Conservation (phyloP, 2,888 invertebrate genomes). For the Diplolepis rosae region DNA sequence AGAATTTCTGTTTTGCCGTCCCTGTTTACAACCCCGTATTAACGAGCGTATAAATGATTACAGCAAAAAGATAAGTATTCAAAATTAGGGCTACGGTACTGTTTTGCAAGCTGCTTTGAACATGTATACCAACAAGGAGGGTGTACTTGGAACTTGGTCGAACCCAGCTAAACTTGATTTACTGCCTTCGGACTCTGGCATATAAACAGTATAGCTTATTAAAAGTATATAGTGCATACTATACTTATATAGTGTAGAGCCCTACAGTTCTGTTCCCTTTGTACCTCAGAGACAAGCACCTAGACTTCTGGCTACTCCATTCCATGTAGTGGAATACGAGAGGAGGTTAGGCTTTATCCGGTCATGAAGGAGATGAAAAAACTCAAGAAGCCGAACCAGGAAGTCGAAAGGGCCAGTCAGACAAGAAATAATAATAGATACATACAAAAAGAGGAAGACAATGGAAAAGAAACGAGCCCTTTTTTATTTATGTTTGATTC, state of each 20-base stretch:
- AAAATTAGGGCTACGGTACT: not conserved
- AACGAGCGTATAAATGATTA: not conserved
- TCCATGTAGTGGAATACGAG: constrained; percentile 13
- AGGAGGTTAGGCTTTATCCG: constrained; percentile 14
- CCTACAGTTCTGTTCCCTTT: constrained; percentile 37
- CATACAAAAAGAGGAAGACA: constrained; percentile 4
- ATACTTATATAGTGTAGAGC: constrained; percentile 29
- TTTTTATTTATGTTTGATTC: constrained; percentile 34
- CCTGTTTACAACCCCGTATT: too few relatives aligned
- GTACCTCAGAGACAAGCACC: constrained; percentile 5
- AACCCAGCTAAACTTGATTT: constrained; percentile 66
- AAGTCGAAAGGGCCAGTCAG: constrained; percentile 34
- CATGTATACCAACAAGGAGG: constrained; percentile 14
- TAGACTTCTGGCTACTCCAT: not conserved
- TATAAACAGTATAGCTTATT: constrained; percentile 29
- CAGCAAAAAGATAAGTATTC: not conserved
- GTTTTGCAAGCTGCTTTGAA: not conserved
- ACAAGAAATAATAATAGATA: constrained; percentile 16
- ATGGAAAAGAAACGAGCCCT: constrained; percentile 6
- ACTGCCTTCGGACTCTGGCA: constrained; percentile 59
- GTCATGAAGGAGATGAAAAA: constrained; percentile 41
- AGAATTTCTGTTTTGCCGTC: too few relatives aligned
- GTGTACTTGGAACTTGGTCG: constrained; percentile 28
- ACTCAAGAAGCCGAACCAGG: constrained; percentile 43
- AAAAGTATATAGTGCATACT: constrained; percentile 1